These are phyloP conservation scores for Pinna nobilis DNA, from an alignment of 1,140 invertebrate genomes.

Conservation along the genomic window DNA sequence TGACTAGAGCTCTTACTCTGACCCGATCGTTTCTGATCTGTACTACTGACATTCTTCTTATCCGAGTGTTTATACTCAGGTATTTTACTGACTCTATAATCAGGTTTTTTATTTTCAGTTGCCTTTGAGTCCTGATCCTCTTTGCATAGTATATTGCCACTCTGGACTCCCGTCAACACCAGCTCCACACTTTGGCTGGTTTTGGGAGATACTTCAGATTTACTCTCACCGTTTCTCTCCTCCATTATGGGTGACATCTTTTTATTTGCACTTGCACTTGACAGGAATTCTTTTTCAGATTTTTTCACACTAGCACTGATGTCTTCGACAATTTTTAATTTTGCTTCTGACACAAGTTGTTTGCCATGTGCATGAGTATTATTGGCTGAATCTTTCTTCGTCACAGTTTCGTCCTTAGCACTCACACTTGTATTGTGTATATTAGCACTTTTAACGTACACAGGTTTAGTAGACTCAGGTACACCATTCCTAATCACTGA, in stretches of 20 bases:
- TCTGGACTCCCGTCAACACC: conserved; percentile 2
- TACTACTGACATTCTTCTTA: conserved; percentile 6
- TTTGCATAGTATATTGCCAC: background rate
- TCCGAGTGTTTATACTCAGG: conserved; percentile 32
- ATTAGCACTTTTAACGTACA: no score
- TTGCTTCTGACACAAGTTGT: no score
- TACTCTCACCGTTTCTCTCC: conserved; percentile 27
- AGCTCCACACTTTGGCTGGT: conserved; percentile 21
- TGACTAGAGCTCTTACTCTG: background rate
- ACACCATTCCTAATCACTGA: no score
- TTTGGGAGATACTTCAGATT: conserved; percentile 20
- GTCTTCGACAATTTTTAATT: no score
- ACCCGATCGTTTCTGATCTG: background rate
- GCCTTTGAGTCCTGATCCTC: background rate
- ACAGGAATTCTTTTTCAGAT: conserved; percentile 4
- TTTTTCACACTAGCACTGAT: no score
- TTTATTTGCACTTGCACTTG: background rate
- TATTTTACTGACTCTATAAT: conserved; percentile 26
- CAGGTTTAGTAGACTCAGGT: no score
- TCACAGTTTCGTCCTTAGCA: no score
- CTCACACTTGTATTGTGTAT: no score
- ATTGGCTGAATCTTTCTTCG: no score
- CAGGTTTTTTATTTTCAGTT: conserved; percentile 17
- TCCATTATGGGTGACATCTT: conserved; percentile 37
- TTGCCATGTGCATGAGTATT: no score